phyloP scores from a whole-genome alignment of 2,888 invertebrate genomes.

The Yponomeuta evonymella region DNA sequence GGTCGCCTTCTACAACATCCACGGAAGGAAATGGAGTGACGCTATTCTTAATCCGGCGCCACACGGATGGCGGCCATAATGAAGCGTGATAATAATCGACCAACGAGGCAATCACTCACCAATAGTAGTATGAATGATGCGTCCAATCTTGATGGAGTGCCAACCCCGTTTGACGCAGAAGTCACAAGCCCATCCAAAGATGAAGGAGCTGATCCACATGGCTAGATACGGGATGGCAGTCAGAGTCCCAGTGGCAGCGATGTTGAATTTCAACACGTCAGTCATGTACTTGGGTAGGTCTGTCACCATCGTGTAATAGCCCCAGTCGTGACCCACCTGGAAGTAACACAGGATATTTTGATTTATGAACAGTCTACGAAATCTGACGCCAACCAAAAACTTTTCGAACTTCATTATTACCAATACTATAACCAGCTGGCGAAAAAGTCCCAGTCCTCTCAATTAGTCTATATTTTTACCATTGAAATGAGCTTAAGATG shows the following conservation, averaged over 20 bases:
- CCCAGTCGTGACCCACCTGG: slow-evolving; percentile 78
- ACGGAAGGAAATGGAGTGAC: no score
- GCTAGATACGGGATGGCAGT: slow-evolving; percentile 81
- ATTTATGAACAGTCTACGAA: no score
- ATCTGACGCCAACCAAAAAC: no score
- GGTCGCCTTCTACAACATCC: no score
- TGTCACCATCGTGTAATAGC: slow-evolving; percentile 83
- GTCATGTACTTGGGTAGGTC: slow-evolving; percentile 83
- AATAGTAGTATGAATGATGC: slow-evolving; percentile 81
- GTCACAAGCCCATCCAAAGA: slow-evolving; percentile 83
- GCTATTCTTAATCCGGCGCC: no score
- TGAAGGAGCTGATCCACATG: slow-evolving; percentile 81
- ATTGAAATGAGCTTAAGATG: no score
- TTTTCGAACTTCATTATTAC: no score
- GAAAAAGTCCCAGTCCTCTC: no score
- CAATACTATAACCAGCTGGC: no score
- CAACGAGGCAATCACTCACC: slow-evolving; percentile 54
- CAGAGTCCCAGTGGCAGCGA: slow-evolving; percentile 78
- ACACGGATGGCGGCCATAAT: no score
- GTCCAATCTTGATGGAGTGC: slow-evolving; percentile 75
- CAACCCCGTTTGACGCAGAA: slow-evolving; percentile 77
- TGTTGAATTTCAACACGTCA: slow-evolving; percentile 80
- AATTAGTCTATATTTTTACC: no score
- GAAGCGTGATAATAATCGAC: no score
- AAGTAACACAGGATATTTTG: slow-evolving; percentile 19